Evolutionary conservation across 2,113 vertebrate species (phyloP).

Genomic region (Ictalurus furcatus): DNA sequence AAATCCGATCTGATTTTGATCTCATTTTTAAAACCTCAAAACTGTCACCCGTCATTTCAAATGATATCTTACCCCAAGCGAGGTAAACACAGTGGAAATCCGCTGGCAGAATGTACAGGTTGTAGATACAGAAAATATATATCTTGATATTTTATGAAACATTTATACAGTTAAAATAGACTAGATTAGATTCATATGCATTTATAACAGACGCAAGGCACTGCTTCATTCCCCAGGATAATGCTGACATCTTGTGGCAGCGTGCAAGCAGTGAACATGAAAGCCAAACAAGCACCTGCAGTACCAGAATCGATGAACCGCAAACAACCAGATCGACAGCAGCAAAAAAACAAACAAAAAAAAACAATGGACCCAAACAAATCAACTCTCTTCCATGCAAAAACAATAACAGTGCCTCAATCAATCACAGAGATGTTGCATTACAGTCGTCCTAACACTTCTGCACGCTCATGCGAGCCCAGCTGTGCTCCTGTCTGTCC

Average conservation of each 20-base stretch:
- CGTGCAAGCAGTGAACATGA: conserved; percentile 22
- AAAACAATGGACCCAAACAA: background rate
- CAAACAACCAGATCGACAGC: background rate
- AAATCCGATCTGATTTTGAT: background rate
- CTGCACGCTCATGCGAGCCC: background rate
- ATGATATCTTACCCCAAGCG: background rate
- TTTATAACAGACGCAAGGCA: background rate
- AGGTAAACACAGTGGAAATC: background rate
- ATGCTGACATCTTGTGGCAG: conserved; percentile 56
- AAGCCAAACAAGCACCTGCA: background rate
- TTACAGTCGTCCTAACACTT: background rate
- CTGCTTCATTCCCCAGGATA: conserved; percentile 37
- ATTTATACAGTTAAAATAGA: background rate
- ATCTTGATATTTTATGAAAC: background rate
- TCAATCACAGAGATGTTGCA: background rate
- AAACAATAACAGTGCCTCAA: background rate
- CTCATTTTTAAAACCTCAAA: background rate
- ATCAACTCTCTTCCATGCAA: background rate
- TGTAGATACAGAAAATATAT: background rate
- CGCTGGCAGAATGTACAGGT: background rate
- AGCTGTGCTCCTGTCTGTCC: background rate
- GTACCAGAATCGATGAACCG: background rate
- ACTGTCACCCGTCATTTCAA: background rate
- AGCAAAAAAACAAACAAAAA: background rate
- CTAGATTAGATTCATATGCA: background rate